Evolutionary conservation across 1,140 invertebrate genomes (phyloP).

Genomic region (fruit fly (Drosophila melanogaster)): DNA sequence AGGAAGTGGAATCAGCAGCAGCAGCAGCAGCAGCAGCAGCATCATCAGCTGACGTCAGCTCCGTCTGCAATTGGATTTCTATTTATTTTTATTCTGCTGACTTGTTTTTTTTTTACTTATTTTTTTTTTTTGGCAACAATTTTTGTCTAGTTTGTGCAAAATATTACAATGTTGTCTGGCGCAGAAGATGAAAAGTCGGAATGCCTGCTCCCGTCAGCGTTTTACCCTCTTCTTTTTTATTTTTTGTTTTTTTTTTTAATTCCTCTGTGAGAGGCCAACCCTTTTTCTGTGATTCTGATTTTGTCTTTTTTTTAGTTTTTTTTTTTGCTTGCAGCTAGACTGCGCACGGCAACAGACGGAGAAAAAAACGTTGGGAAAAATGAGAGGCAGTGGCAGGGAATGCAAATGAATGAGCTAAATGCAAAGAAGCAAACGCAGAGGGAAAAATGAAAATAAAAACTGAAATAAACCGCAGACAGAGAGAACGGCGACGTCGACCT

Average conservation of each 20-base stretch:
- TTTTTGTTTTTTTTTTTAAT: constrained; percentile 11
- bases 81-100: constrained; percentile 16
- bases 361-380: constrained; percentile 9
- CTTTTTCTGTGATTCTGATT: constrained; percentile 26
- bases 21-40: constrained; percentile 22
- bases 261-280: constrained; percentile 41
- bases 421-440: constrained; percentile 51
- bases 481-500: constrained; percentile 56
- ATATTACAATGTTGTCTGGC: constrained; percentile 53
- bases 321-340: constrained; percentile 31
- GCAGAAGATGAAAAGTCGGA: constrained; percentile 38
- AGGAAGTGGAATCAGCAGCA: constrained; percentile 22
- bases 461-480: constrained; percentile 67
- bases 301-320: background rate
- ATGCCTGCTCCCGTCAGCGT: constrained; percentile 8
- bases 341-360: constrained; percentile 50
- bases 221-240: background rate
- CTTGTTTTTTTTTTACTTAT: constrained; percentile 14
- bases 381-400: constrained; percentile 23
- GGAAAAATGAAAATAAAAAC: constrained; percentile 21
- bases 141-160: constrained; percentile 51
- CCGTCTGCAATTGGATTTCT: constrained; percentile 25
- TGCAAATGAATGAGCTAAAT: constrained; percentile 76
- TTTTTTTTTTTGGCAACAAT: constrained; percentile 30
- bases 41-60: constrained; percentile 53